These are phyloP conservation scores for Prionace glauca DNA, from an alignment of 2,797 vertebrate genomes.

Conservation along the genomic window DNA sequence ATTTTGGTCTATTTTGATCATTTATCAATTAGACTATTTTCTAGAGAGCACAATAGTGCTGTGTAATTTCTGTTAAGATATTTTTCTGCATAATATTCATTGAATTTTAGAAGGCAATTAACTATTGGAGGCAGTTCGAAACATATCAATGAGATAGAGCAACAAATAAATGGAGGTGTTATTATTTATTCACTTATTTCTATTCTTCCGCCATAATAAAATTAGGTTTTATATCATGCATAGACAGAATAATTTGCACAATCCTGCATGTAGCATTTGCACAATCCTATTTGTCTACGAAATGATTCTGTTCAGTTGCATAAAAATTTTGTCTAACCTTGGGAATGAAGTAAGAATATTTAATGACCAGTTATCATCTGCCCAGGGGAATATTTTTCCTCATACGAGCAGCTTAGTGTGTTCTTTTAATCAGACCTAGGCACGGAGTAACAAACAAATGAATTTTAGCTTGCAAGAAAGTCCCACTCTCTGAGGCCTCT, in stretches of 20 bases:
- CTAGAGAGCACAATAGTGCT: too few relatives aligned
- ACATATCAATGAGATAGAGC: neutral
- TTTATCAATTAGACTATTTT: neutral
- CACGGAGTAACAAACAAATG: conserved; percentile 26
- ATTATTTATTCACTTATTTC: neutral
- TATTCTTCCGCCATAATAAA: conserved; percentile 6
- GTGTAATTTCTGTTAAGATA: neutral
- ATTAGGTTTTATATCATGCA: neutral
- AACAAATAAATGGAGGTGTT: neutral
- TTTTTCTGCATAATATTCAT: neutral
- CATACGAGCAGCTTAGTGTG: conserved; percentile 13
- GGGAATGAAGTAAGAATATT: conserved; percentile 27
- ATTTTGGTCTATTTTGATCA: neutral
- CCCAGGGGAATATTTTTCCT: conserved; percentile 23
- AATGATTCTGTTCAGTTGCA: conserved; percentile 6
- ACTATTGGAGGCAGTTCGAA: neutral
- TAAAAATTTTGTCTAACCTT: conserved; percentile 17
- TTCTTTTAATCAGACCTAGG: conserved; percentile 15
- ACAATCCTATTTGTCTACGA: neutral
- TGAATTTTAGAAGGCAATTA: neutral
- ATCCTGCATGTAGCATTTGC: neutral
- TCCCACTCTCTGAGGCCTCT: neutral
- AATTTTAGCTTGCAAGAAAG: neutral
- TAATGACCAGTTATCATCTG: conserved; percentile 20
- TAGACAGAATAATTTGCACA: neutral